These are phyloP conservation scores for Tipula confusa DNA, from an alignment of 2,888 invertebrate genomes.

Conservation along the genomic window DNA sequence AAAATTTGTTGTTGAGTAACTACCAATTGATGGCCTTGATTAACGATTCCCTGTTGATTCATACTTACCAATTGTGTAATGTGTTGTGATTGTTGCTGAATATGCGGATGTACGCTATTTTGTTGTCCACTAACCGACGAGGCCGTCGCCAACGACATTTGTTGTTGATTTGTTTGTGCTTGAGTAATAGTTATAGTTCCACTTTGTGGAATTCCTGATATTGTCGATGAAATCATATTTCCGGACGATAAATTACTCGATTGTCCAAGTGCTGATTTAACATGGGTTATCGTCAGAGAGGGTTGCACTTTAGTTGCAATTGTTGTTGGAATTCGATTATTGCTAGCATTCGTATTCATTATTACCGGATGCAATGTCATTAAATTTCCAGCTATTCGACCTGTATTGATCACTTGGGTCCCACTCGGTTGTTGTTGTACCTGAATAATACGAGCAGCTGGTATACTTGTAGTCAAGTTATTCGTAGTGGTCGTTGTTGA, in stretches of 20 bases:
- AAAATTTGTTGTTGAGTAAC: slow-evolving; percentile 32
- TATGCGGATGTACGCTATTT: slow-evolving; percentile 35
- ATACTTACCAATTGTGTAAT: slow-evolving; percentile 43
- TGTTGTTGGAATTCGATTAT: slow-evolving; percentile 46
- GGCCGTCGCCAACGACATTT: not conserved
- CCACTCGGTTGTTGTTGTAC: slow-evolving; percentile 44
- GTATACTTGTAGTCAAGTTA: slow-evolving; percentile 39
- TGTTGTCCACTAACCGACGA: slow-evolving; percentile 34
- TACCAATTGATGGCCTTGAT: slow-evolving; percentile 40
- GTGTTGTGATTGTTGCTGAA: slow-evolving; percentile 34
- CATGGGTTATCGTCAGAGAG: slow-evolving; percentile 47
- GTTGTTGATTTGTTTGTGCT: not conserved
- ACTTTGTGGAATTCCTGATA: slow-evolving; percentile 30
- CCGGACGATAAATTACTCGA: not conserved
- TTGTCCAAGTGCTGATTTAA: slow-evolving; percentile 27
- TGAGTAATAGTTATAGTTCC: not conserved
- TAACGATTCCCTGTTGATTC: slow-evolving; percentile 38
- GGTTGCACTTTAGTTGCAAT: slow-evolving; percentile 49
- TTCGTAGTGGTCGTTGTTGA: slow-evolving; percentile 40
- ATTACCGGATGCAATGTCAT: slow-evolving; percentile 48
- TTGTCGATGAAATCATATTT: not conserved
- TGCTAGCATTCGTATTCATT: slow-evolving; percentile 43
- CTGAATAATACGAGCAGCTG: slow-evolving; percentile 48
- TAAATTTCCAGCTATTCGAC: slow-evolving; percentile 46
- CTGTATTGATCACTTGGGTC: slow-evolving; percentile 46